Evolutionary conservation across 2,888 invertebrate genomes (phyloP).

Genomic region (Allygus modestus): DNA sequence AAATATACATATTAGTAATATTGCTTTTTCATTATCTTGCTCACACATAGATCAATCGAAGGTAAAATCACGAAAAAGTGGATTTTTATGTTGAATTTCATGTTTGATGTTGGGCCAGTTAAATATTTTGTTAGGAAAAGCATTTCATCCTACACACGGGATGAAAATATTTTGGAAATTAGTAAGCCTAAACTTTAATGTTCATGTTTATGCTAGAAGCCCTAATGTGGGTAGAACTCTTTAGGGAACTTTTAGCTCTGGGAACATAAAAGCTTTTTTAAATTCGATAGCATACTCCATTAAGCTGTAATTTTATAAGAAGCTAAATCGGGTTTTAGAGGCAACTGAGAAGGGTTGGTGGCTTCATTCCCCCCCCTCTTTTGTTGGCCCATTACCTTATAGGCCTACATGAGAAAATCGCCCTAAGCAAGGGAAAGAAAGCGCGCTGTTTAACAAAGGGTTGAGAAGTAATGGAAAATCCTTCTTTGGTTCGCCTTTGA

Average conservation of each 20-base stretch:
- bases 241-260: background rate
- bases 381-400: background rate
- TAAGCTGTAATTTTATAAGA: conserved; percentile 12
- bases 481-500: background rate
- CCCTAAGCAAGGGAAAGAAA: background rate
- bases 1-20: too few species aligned
- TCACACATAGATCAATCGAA: too few species aligned
- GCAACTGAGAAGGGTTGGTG: background rate
- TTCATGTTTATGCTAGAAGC: background rate
- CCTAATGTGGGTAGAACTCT: background rate
- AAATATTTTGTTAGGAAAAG: background rate
- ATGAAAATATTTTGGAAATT: background rate
- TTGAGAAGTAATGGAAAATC: background rate
- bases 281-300: conserved; percentile 1
- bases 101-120: too few species aligned
- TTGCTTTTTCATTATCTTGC: too few species aligned
- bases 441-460: background rate
- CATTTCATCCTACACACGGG: background rate
- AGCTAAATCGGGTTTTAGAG: background rate
- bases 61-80: too few species aligned
- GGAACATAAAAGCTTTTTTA: conserved; percentile 6
- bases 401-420: background rate
- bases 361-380: background rate
- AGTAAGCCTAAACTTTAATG: background rate
- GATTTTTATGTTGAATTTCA: too few species aligned